These are phyloP conservation scores for Sus scrofa DNA, from an alignment of 2,113 vertebrate species.

Conservation along the genomic window DNA sequence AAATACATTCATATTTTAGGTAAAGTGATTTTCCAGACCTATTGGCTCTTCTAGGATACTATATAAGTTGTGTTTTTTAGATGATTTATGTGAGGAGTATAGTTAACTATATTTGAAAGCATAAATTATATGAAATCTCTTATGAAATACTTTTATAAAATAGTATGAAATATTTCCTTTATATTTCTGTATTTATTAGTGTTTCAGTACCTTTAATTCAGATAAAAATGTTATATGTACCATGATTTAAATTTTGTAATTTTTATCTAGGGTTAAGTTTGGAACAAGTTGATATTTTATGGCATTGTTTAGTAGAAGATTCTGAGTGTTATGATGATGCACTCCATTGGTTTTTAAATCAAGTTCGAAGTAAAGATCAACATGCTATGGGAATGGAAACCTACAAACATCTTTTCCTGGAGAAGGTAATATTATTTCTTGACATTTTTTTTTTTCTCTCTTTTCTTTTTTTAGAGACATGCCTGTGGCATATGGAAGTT, in stretches of 20 bases:
- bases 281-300: constrained; percentile 99
- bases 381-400: constrained; percentile 99
- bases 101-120: not conserved
- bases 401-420: constrained; percentile 99
- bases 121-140: constrained; percentile 40
- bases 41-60: not conserved
- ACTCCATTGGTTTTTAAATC: constrained; percentile 99
- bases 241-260: constrained; percentile 48
- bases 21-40: not conserved
- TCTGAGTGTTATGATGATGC: constrained; percentile 98
- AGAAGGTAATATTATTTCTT: constrained; percentile 92
- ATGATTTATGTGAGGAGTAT: not conserved
- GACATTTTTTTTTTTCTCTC: not conserved
- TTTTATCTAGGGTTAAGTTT: constrained; percentile 94
- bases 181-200: not conserved
- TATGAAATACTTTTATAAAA: constrained; percentile 1
- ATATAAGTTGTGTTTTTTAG: not conserved
- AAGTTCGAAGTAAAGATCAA: constrained; percentile 99
- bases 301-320: constrained; percentile 99
- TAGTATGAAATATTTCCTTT: not conserved
- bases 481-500: no score
- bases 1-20: not conserved
- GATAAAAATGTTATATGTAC: not conserved
- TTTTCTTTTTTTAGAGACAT: not conserved
- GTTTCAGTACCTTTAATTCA: constrained; percentile 6